A percentile compares a stretch with the other conserved stretches of the same genome.
phyloP scores from a whole-genome alignment of 1,140 invertebrate species.

The Papilio helenus region DNA sequence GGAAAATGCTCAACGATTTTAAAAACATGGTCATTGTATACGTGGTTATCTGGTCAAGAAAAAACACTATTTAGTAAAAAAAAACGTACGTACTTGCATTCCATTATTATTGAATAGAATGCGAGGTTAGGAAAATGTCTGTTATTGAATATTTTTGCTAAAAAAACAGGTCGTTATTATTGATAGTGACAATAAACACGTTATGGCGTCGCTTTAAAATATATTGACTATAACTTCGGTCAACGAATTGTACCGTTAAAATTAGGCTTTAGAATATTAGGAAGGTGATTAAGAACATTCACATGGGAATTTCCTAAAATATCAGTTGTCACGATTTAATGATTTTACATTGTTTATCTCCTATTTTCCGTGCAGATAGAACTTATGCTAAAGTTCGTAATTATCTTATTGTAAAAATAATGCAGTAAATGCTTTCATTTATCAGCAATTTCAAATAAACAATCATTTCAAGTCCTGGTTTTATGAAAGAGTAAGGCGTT shows the following conservation, averaged over 20 bases:
- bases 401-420: too few species aligned
- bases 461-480: too few species aligned
- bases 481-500: too few species aligned
- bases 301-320: not conserved
- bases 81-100: not conserved
- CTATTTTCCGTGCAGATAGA: too few species aligned
- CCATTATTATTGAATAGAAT: not conserved
- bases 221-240: not conserved
- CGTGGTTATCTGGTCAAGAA: not conserved
- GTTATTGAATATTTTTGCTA: not conserved
- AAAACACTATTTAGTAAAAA: not conserved
- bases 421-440: too few species aligned
- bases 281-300: not conserved
- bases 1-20: not conserved
- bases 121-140: not conserved
- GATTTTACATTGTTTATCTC: not conserved
- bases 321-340: not conserved
- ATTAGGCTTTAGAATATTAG: not conserved
- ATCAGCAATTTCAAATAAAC: too few species aligned
- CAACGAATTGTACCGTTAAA: not conserved
- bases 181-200: not conserved
- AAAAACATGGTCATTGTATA: not conserved
- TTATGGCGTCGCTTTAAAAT: not conserved
- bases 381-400: too few species aligned
- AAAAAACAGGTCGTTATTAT: not conserved